Evolutionary conservation across 64 coral and sea anemone genomes (phyloP).

Genomic region (Porites lutea): DNA sequence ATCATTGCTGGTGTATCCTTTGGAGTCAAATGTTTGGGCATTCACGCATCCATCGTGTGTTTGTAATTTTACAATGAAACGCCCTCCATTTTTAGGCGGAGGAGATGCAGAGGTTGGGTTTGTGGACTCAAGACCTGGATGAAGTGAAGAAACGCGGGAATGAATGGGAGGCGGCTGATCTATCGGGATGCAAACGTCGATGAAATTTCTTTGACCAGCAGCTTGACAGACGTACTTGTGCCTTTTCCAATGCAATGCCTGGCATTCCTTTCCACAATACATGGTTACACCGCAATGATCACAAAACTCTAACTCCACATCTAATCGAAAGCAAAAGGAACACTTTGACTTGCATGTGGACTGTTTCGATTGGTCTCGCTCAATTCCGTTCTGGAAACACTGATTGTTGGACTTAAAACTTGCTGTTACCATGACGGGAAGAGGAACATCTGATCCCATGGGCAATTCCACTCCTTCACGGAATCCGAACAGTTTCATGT

Average conservation of each 20-base stretch:
- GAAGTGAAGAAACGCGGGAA: no score
- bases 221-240: slow-evolving; percentile 55
- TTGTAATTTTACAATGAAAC: slow-evolving; percentile 51
- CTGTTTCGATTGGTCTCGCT: neutral
- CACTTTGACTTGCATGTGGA: neutral
- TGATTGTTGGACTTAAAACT: neutral
- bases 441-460: neutral
- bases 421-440: neutral
- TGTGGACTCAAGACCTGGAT: slow-evolving; percentile 25
- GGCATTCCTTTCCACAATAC: slow-evolving; percentile 70
- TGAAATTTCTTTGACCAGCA: neutral
- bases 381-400: neutral
- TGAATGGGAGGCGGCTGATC: no score
- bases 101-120: neutral
- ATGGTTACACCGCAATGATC: slow-evolving; percentile 18
- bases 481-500: neutral
- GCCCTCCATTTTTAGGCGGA: slow-evolving; percentile 4
- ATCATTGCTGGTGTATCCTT: neutral
- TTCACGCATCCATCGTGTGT: neutral
- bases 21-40: neutral
- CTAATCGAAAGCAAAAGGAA: neutral
- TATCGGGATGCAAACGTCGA: neutral
- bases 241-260: slow-evolving; percentile 51
- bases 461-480: neutral
- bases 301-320: slow-evolving; percentile 22